Evolutionary conservation across 2,797 vertebrate genomes (phyloP).

Genomic region (Pyrrhura leucotis): DNA sequence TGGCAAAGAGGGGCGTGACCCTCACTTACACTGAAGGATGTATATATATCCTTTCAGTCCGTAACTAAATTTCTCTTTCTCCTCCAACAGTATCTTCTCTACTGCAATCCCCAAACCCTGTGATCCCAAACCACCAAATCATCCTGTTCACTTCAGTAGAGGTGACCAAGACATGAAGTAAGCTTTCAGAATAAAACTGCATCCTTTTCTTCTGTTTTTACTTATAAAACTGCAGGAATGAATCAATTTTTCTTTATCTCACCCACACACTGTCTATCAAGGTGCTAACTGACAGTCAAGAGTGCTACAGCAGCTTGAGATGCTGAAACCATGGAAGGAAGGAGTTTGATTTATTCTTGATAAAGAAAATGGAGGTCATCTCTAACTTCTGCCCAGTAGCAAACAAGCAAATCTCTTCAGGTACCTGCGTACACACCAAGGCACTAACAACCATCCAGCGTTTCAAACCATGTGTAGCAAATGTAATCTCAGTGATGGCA

Average conservation of each 20-base stretch:
- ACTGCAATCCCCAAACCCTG: background rate
- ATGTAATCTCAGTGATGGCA: background rate
- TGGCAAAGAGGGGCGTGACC: background rate
- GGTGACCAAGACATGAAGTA: background rate
- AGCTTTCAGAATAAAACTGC: background rate
- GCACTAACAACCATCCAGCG: background rate
- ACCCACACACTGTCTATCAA: rapidly evolving
- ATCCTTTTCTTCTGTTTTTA: background rate
- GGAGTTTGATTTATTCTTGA: background rate
- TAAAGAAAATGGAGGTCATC: background rate
- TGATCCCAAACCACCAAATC: background rate
- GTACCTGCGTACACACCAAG: background rate
- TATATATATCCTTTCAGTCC: background rate
- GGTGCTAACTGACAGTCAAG: background rate
- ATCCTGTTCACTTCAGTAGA: background rate
- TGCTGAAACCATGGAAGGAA: background rate
- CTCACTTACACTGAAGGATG: background rate
- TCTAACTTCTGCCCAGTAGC: background rate
- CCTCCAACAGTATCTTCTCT: background rate
- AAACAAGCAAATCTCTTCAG: background rate
- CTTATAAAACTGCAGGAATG: background rate
- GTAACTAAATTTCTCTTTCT: background rate
- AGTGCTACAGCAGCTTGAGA: background rate
- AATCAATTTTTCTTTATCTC: background rate
- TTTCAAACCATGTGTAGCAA: background rate